phyloP scores from a whole-genome alignment of 2,797 vertebrate genomes.

The Semaprochilodus insignis region DNA sequence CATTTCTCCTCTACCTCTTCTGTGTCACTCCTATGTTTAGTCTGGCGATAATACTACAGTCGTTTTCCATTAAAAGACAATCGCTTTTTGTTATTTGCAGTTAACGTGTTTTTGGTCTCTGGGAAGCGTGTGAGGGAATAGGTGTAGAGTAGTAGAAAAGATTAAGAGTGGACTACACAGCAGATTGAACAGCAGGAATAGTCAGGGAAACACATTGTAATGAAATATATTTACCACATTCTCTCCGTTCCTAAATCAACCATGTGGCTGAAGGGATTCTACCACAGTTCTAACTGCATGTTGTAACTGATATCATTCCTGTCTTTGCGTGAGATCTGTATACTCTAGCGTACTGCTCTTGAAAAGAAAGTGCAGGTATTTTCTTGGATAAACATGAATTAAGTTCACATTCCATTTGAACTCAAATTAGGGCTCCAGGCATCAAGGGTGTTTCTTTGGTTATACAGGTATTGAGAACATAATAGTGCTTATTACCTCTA shows the following conservation, averaged over 20 bases:
- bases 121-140: conserved; percentile 7
- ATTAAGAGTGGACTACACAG: neutral
- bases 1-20: conserved; percentile 22
- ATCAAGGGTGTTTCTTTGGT: neutral
- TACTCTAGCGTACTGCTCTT: neutral
- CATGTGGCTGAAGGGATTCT: neutral
- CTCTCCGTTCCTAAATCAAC: neutral
- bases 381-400: conserved; percentile 7
- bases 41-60: conserved; percentile 22
- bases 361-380: neutral
- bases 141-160: neutral
- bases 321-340: neutral
- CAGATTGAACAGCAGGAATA: neutral
- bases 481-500: conserved; percentile 19
- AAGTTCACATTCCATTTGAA: conserved; percentile 1
- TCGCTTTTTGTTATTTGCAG: conserved; percentile 42
- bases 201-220: conserved; percentile 5
- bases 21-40: conserved; percentile 8
- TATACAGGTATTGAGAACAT: conserved; percentile 7
- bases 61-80: conserved; percentile 38
- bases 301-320: conserved; percentile 3
- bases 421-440: neutral
- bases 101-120: conserved; percentile 29
- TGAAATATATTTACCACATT: neutral
- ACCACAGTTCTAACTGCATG: neutral